phyloP scores from a whole-genome alignment of 2,888 invertebrate species.

The Ectemnius continuus region DNA sequence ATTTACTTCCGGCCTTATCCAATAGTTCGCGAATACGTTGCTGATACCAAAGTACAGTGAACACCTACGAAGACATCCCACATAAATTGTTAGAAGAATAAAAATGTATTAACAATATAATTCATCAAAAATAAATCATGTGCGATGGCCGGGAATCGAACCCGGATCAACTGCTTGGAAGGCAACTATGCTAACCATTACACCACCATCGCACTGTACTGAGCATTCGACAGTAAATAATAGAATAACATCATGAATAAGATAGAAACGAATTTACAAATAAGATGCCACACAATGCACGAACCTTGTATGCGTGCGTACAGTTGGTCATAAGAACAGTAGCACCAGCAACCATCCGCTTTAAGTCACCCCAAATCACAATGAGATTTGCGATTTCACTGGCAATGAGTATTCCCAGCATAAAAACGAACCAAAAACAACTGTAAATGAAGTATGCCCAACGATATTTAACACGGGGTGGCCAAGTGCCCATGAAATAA shows the following conservation, averaged over 20 bases:
- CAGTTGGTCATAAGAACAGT: constrained; percentile 66
- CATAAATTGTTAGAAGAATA: neutral
- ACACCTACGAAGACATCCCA: constrained; percentile 34
- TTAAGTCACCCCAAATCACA: constrained; percentile 54
- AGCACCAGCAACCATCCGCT: constrained; percentile 55
- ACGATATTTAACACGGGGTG: constrained; percentile 42
- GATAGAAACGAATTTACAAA: neutral
- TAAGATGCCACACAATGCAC: constrained; percentile 2
- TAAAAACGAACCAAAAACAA: constrained; percentile 47
- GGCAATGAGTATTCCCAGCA: constrained; percentile 57
- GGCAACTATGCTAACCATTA: constrained; percentile 77
- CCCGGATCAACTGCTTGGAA: constrained; percentile 78
- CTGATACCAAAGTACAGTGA: constrained; percentile 48
- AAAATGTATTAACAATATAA: too few species aligned
- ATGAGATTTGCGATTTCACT: constrained; percentile 59
- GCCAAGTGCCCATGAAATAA: constrained; percentile 67
- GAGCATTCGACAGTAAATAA: too few species aligned
- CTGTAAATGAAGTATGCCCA: constrained; percentile 54
- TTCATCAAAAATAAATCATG: too few species aligned
- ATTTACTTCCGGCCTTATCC: constrained; percentile 38
- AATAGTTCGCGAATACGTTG: constrained; percentile 57
- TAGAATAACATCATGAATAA: too few species aligned
- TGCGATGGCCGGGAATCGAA: constrained; percentile 77
- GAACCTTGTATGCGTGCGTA: constrained; percentile 63
- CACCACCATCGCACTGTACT: constrained; percentile 71